Evolutionary conservation across 2,888 invertebrate species (phyloP).

Genomic region (Diaprepes abbreviatus): DNA sequence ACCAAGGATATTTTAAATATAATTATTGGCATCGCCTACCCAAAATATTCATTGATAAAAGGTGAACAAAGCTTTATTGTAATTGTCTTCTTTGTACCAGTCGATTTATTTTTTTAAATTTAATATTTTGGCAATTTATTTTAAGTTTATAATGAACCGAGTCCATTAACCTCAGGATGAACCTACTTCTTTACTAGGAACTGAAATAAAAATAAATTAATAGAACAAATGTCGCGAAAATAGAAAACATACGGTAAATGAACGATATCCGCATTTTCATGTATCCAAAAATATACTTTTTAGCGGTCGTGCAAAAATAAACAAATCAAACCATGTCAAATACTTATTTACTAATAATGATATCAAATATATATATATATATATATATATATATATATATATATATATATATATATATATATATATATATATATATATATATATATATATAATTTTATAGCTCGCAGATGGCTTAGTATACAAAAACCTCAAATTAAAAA

Average conservation of each 20-base stretch:
- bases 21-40: slow-evolving; percentile 17
- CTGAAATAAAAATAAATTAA: slow-evolving; percentile 11
- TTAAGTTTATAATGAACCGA: background rate
- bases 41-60: slow-evolving; percentile 15
- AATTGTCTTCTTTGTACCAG: background rate
- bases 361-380: too few relatives aligned
- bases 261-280: too few relatives aligned
- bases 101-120: background rate
- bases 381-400: background rate
- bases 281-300: background rate
- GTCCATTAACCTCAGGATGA: background rate
- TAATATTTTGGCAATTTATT: background rate
- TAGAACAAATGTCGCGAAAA: background rate
- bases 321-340: too few relatives aligned
- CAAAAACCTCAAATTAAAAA: too few relatives aligned
- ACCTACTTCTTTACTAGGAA: background rate
- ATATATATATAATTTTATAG: slow-evolving; percentile 1
- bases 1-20: slow-evolving; percentile 8
- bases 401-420: slow-evolving; percentile 8
- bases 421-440: slow-evolving; percentile 8
- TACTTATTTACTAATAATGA: too few relatives aligned
- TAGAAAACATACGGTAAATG: background rate
- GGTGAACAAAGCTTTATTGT: slow-evolving; percentile 7
- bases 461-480: too few relatives aligned
- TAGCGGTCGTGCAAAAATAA: too few relatives aligned